These are phyloP conservation scores for Scolopax mira DNA, from an alignment of 2,113 vertebrate species.

Conservation along the genomic window DNA sequence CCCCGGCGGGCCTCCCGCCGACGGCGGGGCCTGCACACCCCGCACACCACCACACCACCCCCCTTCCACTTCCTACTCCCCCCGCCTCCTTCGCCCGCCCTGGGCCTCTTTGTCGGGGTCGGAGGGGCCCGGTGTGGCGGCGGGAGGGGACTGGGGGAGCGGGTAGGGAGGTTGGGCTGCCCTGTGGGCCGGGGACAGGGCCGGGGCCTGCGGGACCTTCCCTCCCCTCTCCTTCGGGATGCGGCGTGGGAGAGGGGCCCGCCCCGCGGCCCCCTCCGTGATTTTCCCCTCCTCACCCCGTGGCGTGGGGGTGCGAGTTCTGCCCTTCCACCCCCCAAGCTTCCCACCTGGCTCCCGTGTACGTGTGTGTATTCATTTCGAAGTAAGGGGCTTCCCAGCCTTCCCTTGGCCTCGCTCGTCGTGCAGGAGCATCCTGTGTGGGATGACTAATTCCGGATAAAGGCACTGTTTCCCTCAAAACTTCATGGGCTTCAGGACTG, in stretches of 20 bases:
- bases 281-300: rapidly evolving
- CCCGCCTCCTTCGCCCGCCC: not conserved
- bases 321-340: rapidly evolving
- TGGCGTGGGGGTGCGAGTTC: not conserved
- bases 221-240: not conserved
- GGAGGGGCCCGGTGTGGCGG: not conserved
- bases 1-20: not conserved
- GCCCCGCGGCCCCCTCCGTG: not conserved
- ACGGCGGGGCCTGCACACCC: not conserved
- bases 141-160: not conserved
- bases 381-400: not conserved
- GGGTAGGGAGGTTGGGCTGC: not conserved
- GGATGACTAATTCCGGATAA: not conserved
- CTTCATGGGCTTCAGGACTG: not conserved
- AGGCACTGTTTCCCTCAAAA: not conserved
- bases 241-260: not conserved
- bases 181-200: not conserved
- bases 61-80: too few relatives aligned
- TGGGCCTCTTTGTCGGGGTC: not conserved
- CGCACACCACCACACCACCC: not conserved
- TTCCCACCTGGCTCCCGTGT: not conserved
- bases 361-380: rapidly evolving
- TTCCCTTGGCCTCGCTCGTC: rapidly evolving
- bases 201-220: not conserved
- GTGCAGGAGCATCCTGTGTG: not conserved